Evolutionary conservation across 2,797 vertebrate genomes (phyloP), one percentile per base, ranked within the genome.

Genomic region (Smutsia gigantea): DNA sequence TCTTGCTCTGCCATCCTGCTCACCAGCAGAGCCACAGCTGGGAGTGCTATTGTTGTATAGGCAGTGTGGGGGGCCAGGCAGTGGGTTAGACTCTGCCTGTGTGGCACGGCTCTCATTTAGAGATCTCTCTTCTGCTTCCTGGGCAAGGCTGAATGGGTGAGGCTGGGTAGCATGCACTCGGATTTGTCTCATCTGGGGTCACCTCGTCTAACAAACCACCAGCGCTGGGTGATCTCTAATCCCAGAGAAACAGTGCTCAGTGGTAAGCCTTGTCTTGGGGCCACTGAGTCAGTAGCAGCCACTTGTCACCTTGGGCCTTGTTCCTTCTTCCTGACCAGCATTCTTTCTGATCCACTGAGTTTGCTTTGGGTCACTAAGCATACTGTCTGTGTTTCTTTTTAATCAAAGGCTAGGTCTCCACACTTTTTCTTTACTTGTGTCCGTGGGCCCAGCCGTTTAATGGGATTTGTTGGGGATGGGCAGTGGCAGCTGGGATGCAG

Each of bases 401-500:
- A 66, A n/a, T 49, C 71, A 34, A 42, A 37, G 68, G 34, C 63
- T 39, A 27, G 53, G 49, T 78, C n/a, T 71, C 83, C 42, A 78
- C 87, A 39, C 89, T 91, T 59, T 88, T 75, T 37, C 72, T 90
- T 81, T 21, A 53, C 34, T 79, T 34, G 83, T 72, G 64, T 94
- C 95, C 93, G 77, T 92, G 71, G 93, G 79, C 95, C 97, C 78
- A 86, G 74, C 93, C 57, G 12, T 78, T 95, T 93, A 96, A 79
- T 94, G 85, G 96, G 93, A 93, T 86, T 96, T 18, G 10, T 90
- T 90, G 96, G 96, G 97, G 97, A 93, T 25, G 79, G 96, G 83
- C 97, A 92, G 75, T 95, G 97, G 95, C 91, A 93, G 96, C 98
- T 97, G 95, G 95, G 95, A 79, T 94, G 69, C 95, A 79, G 96